Percentiles rank a stretch among this genome's conserved stretches.
These are phyloP conservation scores for Umimayanthus chanpuru DNA, from an alignment of 92 coral and sea anemone genomes.

Conservation along the genomic window DNA sequence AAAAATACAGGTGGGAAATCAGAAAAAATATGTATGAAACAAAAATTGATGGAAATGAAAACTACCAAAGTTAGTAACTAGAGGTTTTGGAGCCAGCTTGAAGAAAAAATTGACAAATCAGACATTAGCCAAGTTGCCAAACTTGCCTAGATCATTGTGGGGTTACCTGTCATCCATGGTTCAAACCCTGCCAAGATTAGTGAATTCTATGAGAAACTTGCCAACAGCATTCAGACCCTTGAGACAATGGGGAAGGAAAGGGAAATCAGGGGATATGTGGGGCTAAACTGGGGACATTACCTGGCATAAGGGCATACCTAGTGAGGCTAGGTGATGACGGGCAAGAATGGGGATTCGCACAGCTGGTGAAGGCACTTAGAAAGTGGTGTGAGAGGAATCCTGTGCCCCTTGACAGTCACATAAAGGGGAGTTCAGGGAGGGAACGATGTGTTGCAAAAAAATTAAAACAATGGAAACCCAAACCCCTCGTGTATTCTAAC, in stretches of 20 bases:
- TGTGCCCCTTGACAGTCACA: conserved; percentile 1
- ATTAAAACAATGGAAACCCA: conserved; percentile 9
- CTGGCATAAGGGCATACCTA: conserved; percentile 56
- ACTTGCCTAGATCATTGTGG: too few relatives aligned
- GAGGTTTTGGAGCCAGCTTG: neutral
- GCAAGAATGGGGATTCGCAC: conserved; percentile 59
- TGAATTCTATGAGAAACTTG: too few relatives aligned
- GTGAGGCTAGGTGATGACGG: conserved; percentile 61
- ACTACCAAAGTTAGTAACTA: too few relatives aligned
- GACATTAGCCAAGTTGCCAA: too few relatives aligned
- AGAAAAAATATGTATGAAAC: too few relatives aligned
- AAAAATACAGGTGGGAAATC: too few relatives aligned
- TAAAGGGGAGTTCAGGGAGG: neutral
- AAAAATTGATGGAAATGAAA: too few relatives aligned
- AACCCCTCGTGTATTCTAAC: conserved; percentile 46
- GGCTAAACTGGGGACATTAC: conserved; percentile 42
- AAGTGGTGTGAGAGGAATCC: conserved; percentile 57
- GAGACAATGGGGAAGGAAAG: too few relatives aligned
- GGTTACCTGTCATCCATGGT: too few relatives aligned
- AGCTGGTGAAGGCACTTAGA: conserved; percentile 52
- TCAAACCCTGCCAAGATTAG: too few relatives aligned
- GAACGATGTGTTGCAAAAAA: conserved; percentile 20
- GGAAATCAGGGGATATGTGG: neutral
- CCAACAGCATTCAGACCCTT: too few relatives aligned
- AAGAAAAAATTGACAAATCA: neutral